Evolutionary conservation across 2,888 invertebrate genomes (phyloP).

Genomic region (Pediacus dermestoides): DNA sequence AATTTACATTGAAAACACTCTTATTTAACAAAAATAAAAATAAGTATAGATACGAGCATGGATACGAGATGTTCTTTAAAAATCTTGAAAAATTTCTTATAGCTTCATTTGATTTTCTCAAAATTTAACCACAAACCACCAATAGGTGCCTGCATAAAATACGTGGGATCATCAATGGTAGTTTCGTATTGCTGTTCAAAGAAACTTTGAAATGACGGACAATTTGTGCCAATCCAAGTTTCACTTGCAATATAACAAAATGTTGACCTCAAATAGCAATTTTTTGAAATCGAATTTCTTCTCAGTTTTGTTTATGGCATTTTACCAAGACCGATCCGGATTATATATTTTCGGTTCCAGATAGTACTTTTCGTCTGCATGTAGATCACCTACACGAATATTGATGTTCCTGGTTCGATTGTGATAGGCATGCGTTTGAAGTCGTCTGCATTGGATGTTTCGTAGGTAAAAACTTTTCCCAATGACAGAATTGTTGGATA

Average conservation of each 20-base stretch:
- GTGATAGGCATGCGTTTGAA: conserved; percentile 23
- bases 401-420: conserved; percentile 37
- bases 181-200: conserved; percentile 33
- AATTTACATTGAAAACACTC: too few relatives aligned
- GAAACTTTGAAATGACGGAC: conserved; percentile 40
- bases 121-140: conserved; percentile 36
- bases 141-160: conserved; percentile 26
- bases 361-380: conserved; percentile 44
- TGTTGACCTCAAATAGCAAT: conserved; percentile 30
- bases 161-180: conserved; percentile 32
- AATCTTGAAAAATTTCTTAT: too few relatives aligned
- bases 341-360: conserved; percentile 45
- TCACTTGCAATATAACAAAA: conserved; percentile 39
- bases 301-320: background rate
- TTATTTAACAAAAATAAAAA: too few relatives aligned
- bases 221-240: conserved; percentile 42
- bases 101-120: conserved; percentile 24
- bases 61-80: too few relatives aligned
- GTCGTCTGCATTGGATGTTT: conserved; percentile 20
- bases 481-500: conserved; percentile 24
- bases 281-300: conserved; percentile 10
- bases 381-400: conserved; percentile 41
- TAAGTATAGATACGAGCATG: too few relatives aligned
- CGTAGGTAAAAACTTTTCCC: conserved; percentile 30
- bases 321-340: conserved; percentile 46